Percentiles rank a stretch among this genome's conserved stretches.
Conservation (phyloP, 1,140 invertebrate genomes). For the Cydia pomonella region DNA sequence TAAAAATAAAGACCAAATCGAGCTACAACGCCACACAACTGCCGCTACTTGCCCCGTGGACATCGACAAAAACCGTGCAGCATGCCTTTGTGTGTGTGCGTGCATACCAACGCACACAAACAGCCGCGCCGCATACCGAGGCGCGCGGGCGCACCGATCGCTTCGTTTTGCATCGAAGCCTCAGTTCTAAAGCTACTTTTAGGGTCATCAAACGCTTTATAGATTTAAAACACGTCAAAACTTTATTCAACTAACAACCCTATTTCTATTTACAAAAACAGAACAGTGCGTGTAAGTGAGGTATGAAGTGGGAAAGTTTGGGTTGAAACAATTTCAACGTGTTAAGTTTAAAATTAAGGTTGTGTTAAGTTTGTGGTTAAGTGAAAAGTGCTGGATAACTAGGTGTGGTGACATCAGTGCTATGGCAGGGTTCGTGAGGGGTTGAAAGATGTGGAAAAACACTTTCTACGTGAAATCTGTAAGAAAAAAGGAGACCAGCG, state of each 20-base stretch:
- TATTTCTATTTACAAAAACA: slow-evolving; percentile 36
- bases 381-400: slow-evolving; percentile 43
- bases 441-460: slow-evolving; percentile 71
- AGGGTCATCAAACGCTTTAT: slow-evolving; percentile 76
- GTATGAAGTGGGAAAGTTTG: slow-evolving; percentile 34
- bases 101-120: slow-evolving; percentile 43
- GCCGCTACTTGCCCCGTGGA: slow-evolving; percentile 77
- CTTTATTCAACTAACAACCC: background rate
- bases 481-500: slow-evolving; percentile 67
- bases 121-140: slow-evolving; percentile 68
- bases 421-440: slow-evolving; percentile 57
- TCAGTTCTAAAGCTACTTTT: slow-evolving; percentile 74
- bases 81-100: slow-evolving; percentile 54
- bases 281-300: slow-evolving; percentile 35
- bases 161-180: slow-evolving; percentile 71
- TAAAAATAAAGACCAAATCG: slow-evolving; percentile 29
- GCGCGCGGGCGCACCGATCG: slow-evolving; percentile 68
- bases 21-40: slow-evolving; percentile 57
- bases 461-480: slow-evolving; percentile 72
- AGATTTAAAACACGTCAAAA: slow-evolving; percentile 40
- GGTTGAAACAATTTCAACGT: slow-evolving; percentile 39
- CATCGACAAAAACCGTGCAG: slow-evolving; percentile 79
- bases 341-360: slow-evolving; percentile 45
- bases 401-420: slow-evolving; percentile 45
- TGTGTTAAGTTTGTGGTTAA: slow-evolving; percentile 38